phyloP scores from a whole-genome alignment of 2,888 invertebrate genomes.

The Acanthosoma haemorrhoidale region DNA sequence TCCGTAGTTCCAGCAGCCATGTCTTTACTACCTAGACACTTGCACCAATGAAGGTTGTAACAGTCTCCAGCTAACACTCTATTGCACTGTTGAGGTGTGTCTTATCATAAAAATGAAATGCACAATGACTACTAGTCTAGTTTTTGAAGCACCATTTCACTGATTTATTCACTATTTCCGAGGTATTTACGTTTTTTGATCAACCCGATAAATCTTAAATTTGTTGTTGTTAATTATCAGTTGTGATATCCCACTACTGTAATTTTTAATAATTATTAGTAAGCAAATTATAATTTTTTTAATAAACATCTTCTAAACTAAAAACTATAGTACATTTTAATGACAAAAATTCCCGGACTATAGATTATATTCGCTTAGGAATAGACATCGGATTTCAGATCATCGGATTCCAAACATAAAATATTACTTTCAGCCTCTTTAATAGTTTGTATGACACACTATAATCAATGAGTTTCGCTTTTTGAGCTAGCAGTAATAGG shows the following conservation, averaged over 20 bases:
- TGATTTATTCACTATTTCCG: neutral
- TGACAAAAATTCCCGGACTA: too few relatives aligned
- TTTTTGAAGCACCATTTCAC: neutral
- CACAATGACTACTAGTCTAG: neutral
- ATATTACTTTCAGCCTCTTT: too few relatives aligned
- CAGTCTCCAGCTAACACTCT: neutral
- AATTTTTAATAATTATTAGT: too few relatives aligned
- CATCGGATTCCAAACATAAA: too few relatives aligned
- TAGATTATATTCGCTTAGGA: too few relatives aligned
- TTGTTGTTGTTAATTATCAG: too few relatives aligned
- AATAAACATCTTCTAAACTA: neutral
- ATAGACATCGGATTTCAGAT: too few relatives aligned
- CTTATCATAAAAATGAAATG: neutral
- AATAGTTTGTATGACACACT: too few relatives aligned
- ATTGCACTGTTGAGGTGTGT: slow-evolving; percentile 12
- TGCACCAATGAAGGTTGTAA: slow-evolving; percentile 18
- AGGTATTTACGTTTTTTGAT: neutral
- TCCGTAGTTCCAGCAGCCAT: slow-evolving; percentile 2
- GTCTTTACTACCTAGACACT: neutral
- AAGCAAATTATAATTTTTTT: neutral
- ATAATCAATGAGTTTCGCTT: too few relatives aligned
- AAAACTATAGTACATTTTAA: neutral
- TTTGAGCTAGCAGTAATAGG: too few relatives aligned
- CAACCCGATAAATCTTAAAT: too few relatives aligned
- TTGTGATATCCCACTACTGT: too few relatives aligned